Evolutionary conservation across 2,888 invertebrate species (phyloP).

Genomic region (Drosophila sordidula): DNA sequence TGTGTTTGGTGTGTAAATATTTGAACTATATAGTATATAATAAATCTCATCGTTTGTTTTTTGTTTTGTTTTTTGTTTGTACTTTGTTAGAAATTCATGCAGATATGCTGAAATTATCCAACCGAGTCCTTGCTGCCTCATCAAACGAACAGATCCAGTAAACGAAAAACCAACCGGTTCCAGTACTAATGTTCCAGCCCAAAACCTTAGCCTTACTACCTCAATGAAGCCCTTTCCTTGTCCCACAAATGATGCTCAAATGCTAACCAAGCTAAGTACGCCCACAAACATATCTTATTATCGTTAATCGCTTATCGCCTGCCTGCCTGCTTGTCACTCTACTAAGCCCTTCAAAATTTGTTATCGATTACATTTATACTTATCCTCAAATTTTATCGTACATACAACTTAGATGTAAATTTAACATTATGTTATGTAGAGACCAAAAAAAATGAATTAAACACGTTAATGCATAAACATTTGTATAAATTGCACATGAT

Average conservation of each 20-base stretch:
- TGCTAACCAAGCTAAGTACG: not conserved
- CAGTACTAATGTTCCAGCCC: slow-evolving; percentile 21
- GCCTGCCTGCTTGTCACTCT: not conserved
- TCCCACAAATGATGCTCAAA: slow-evolving; percentile 11
- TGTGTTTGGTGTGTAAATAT: slow-evolving; percentile 57
- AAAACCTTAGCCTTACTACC: slow-evolving; percentile 1
- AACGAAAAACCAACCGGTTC: slow-evolving; percentile 22
- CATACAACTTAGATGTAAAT: slow-evolving; percentile 40
- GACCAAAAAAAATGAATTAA: slow-evolving; percentile 9
- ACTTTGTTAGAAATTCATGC: slow-evolving; percentile 80
- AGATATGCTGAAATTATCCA: slow-evolving; percentile 78
- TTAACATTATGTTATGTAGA: slow-evolving; percentile 22
- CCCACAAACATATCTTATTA: slow-evolving; percentile 2
- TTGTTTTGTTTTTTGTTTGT: slow-evolving; percentile 52
- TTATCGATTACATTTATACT: slow-evolving; percentile 7
- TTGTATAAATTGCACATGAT: slow-evolving; percentile 68
- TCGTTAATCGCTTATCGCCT: not conserved
- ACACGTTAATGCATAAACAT: slow-evolving; percentile 4
- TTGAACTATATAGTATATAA: slow-evolving; percentile 65
- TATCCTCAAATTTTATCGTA: slow-evolving; percentile 22
- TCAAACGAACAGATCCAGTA: slow-evolving; percentile 41
- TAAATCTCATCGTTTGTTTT: slow-evolving; percentile 52
- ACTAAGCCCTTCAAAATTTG: slow-evolving; percentile 5
- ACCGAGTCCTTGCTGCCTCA: slow-evolving; percentile 60
- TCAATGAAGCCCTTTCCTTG: slow-evolving; percentile 1